These are phyloP conservation scores for Rhizomys pruinosus DNA, from an alignment of 2,113 vertebrate genomes.

Conservation along the genomic window DNA sequence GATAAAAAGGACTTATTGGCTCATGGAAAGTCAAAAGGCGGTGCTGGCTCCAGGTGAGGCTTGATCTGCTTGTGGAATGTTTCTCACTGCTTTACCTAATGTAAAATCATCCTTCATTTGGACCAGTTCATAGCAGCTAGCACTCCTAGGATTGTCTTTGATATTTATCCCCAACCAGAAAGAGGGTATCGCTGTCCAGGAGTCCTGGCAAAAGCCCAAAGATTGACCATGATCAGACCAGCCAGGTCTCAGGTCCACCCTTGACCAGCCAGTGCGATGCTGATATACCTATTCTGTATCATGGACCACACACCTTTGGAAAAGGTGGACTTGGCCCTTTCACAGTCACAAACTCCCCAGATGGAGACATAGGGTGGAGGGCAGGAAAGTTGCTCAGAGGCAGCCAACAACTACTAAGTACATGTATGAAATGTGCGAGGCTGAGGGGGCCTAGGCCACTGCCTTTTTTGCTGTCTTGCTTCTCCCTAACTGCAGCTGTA, in stretches of 20 bases:
- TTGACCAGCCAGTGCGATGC: background rate
- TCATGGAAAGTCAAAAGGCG: constrained; percentile 16
- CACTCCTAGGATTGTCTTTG: background rate
- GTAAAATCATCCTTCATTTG: background rate
- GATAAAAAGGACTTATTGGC: constrained; percentile 26
- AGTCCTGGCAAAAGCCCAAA: constrained; percentile 13
- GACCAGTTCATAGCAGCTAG: background rate
- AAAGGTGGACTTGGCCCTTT: background rate
- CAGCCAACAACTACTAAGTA: background rate
- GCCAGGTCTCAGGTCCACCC: background rate
- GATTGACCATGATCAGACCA: background rate
- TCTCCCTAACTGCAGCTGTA: background rate
- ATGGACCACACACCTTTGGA: background rate
- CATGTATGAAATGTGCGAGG: background rate
- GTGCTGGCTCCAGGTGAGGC: constrained; percentile 27
- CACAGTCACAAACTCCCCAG: background rate
- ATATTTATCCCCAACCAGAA: background rate
- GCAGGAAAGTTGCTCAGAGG: background rate
- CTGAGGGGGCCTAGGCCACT: background rate
- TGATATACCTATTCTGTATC: background rate
- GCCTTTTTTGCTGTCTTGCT: background rate
- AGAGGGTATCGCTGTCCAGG: background rate
- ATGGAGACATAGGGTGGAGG: background rate
- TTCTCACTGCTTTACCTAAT: background rate
- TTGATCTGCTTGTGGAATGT: background rate